Evolutionary conservation across 1,140 invertebrate genomes (phyloP).

Genomic region (Drosophila azteca): DNA sequence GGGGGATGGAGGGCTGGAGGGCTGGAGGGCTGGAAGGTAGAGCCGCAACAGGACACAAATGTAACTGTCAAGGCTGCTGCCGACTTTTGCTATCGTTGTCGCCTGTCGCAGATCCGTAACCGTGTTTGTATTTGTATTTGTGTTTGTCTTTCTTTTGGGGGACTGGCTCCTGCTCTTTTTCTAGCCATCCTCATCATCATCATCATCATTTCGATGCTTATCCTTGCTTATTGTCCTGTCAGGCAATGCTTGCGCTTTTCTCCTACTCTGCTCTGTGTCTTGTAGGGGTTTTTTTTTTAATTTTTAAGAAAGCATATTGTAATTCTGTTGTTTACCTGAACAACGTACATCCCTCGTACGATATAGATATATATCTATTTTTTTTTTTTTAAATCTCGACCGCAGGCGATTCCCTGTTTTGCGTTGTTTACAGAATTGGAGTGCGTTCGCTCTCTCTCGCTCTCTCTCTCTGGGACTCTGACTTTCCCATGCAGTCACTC

Average conservation of each 20-base stretch:
- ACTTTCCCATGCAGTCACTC: constrained; percentile 45
- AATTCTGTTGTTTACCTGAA: constrained; percentile 73
- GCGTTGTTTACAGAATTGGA: constrained; percentile 55
- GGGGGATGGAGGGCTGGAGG: not conserved
- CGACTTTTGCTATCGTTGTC: constrained; percentile 64
- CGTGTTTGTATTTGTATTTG: constrained; percentile 49
- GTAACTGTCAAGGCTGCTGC: constrained; percentile 49
- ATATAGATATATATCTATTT: constrained; percentile 10
- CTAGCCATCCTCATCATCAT: constrained; percentile 20
- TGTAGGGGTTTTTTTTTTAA: constrained; percentile 61
- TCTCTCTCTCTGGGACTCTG: constrained; percentile 6
- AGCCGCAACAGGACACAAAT: constrained; percentile 53
- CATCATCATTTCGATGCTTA: constrained; percentile 63
- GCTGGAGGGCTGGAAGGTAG: not conserved
- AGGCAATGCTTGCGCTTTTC: constrained; percentile 30
- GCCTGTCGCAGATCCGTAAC: constrained; percentile 42
- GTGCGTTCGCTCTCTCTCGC: constrained; percentile 42
- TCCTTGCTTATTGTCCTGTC: constrained; percentile 78
- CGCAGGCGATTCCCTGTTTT: constrained; percentile 57
- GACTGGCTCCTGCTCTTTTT: constrained; percentile 1
- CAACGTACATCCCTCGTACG: constrained; percentile 33
- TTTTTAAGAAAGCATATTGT: constrained; percentile 81
- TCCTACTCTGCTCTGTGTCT: constrained; percentile 15
- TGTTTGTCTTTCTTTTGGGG: constrained; percentile 44
- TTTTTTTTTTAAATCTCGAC: constrained; percentile 67